Evolutionary conservation across 2,113 vertebrate genomes (phyloP), one percentile per base, ranked within the genome.

Genomic region (Stomatorhinus ivindoensis): DNA sequence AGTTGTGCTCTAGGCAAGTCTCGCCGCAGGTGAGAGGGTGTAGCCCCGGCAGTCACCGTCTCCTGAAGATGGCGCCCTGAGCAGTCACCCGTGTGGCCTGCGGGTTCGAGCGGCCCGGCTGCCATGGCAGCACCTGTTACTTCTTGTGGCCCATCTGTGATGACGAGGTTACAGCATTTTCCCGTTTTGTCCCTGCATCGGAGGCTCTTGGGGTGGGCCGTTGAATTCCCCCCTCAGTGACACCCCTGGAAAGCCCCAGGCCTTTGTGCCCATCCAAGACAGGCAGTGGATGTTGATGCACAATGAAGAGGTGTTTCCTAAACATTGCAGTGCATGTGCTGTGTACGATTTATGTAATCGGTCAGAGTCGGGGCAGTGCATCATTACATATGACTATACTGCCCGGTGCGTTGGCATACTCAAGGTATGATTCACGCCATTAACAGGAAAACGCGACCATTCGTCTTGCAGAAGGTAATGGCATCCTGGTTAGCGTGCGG

Each of bases 371-470:
- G 58, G 9, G 17, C 21, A 39, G 87, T 42, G 87, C 19, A 8
- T 65, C 53, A 21, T 58, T 35, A 44, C 53, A 61, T 61, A 19
- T 24, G 50, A 51, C 85, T 55, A 53, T 87, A 19, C 11, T 47
- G n/a, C 27, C 31, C 17, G n/a, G 4, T 13, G 17, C 19, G 50
- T 35, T 5, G 6, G 50, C 17, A 31, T 87, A 55, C 85, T 87
- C 47, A 42, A 42, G 84, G 47, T 53, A 87, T 87, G 85, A 87
- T 87, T 87, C 85, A 55, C 15, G 2, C n/a, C 48, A 87, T 87
- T 87, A 87, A 55, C 44, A 31, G 85, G 83, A 86, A 87, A 87
- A 19, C 50, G 51, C 6, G n/a, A 19, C 5, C 85, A 53, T 87
- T 87, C 6, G 19, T 53, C 50, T 87, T 53, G 48, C 31, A 50